phyloP scores from a whole-genome alignment of 2,888 invertebrate species.

The Drosophila neotestacea region DNA sequence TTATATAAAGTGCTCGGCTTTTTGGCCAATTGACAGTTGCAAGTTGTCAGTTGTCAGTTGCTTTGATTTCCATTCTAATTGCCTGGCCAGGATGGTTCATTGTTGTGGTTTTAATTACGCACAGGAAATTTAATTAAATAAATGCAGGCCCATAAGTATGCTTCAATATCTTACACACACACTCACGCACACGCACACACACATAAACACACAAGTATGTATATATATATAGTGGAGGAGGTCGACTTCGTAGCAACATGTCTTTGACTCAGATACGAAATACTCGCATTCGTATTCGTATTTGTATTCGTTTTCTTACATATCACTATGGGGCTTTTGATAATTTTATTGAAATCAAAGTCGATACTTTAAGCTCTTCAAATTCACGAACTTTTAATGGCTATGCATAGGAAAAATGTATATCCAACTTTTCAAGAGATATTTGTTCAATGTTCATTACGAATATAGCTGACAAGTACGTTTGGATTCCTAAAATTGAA shows the following conservation, averaged over 20 bases:
- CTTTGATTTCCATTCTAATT: conserved; percentile 43
- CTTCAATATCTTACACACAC: conserved; percentile 51
- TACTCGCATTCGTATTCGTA: conserved; percentile 32
- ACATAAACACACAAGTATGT: conserved; percentile 1
- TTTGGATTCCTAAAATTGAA: too few relatives aligned
- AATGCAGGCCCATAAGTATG: conserved; percentile 64
- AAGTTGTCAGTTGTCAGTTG: conserved; percentile 28
- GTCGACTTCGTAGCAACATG: conserved; percentile 65
- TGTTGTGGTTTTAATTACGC: conserved; percentile 27
- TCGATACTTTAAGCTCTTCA: too few relatives aligned
- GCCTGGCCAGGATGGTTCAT: neutral
- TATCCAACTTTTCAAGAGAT: too few relatives aligned
- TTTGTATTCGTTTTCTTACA: conserved; percentile 1
- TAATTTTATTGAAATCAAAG: too few relatives aligned
- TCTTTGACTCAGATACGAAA: conserved; percentile 59
- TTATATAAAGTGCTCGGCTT: conserved; percentile 68
- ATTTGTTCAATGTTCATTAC: too few relatives aligned
- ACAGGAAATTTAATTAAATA: conserved; percentile 60
- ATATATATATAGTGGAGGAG: neutral
- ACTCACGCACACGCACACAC: conserved; percentile 25
- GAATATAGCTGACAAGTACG: too few relatives aligned
- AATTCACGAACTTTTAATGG: too few relatives aligned
- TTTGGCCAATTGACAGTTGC: conserved; percentile 50
- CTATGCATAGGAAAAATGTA: too few relatives aligned
- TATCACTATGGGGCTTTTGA: neutral